phyloP scores from a whole-genome alignment of 2,888 invertebrate species.

The Tinea trinotella region DNA sequence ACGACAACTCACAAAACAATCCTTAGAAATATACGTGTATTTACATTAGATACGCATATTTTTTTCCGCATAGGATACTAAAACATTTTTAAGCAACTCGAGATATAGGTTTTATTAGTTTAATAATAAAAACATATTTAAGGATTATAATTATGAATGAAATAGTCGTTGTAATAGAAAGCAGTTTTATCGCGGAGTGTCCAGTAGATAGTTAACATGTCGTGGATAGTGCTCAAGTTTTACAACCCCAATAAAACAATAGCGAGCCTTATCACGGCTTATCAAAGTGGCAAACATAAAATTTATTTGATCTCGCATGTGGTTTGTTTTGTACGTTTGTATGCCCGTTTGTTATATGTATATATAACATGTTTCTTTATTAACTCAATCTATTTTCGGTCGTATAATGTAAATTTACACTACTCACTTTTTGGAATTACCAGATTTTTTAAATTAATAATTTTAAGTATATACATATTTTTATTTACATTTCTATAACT shows the following conservation, averaged over 20 bases:
- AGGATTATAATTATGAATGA: conserved; percentile 8
- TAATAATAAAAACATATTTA: too few relatives aligned
- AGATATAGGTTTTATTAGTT: not conserved
- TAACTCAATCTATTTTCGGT: conserved; percentile 13
- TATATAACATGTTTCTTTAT: conserved; percentile 2
- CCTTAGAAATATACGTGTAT: too few relatives aligned
- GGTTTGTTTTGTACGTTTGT: conserved; percentile 33
- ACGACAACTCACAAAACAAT: too few relatives aligned
- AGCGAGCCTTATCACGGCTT: conserved; percentile 55
- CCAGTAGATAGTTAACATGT: not conserved
- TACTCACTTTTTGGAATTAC: not conserved
- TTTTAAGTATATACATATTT: too few relatives aligned
- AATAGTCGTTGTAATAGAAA: conserved; percentile 26
- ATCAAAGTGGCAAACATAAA: conserved; percentile 60
- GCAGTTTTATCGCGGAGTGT: conserved; percentile 18
- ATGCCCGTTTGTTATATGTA: not conserved
- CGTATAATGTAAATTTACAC: not conserved
- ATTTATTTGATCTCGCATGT: conserved; percentile 53
- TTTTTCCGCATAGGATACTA: too few relatives aligned
- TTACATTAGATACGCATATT: too few relatives aligned
- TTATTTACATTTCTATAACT: too few relatives aligned
- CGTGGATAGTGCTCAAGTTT: conserved; percentile 28
- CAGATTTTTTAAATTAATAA: not conserved
- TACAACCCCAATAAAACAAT: conserved; percentile 67
- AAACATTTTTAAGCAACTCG: too few relatives aligned